Evolutionary conservation across 1,140 invertebrate species (phyloP).

Genomic region (Capitella teleta): DNA sequence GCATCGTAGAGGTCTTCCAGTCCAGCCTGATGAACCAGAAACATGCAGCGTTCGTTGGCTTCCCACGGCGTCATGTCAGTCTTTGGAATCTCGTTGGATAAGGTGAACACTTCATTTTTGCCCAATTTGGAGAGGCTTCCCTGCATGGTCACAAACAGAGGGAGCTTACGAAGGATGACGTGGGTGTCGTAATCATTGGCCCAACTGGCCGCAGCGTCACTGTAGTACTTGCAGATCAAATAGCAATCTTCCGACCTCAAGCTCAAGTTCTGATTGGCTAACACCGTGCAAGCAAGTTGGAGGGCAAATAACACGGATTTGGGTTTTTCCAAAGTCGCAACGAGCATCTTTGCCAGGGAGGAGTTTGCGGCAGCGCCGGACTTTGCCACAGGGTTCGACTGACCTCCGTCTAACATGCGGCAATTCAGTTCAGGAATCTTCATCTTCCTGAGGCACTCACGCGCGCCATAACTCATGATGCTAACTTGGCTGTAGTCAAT

Average conservation of each 20-base stretch:
- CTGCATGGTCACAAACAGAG: slow-evolving; percentile 9
- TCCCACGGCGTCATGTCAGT: slow-evolving; percentile 6
- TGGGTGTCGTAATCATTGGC: slow-evolving; percentile 1
- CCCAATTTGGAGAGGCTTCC: slow-evolving; percentile 1
- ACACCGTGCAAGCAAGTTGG: not conserved
- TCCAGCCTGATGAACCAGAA: slow-evolving; percentile 5
- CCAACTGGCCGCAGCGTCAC: slow-evolving; percentile 7
- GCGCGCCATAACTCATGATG: slow-evolving; percentile 4
- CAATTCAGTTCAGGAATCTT: slow-evolving; percentile 9
- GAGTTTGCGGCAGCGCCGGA: not conserved
- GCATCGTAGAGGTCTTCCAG: slow-evolving; percentile 5
- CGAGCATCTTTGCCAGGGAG: slow-evolving; percentile 1
- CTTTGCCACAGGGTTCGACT: not conserved
- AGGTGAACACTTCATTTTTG: not conserved
- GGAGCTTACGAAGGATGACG: not conserved
- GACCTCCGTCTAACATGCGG: slow-evolving; percentile 2
- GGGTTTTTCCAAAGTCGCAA: slow-evolving; percentile 10
- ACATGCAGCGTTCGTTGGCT: slow-evolving; percentile 1
- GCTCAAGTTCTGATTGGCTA: not conserved
- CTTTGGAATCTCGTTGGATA: slow-evolving; percentile 6
- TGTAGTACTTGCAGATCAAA: slow-evolving; percentile 10
- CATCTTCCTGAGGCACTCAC: slow-evolving; percentile 6
- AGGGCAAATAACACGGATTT: not conserved
- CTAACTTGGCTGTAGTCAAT: slow-evolving; percentile 8
- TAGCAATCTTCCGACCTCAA: slow-evolving; percentile 7